Conservation (phyloP, 2,113 vertebrate species). For the Kryptolebias marmoratus region DNA sequence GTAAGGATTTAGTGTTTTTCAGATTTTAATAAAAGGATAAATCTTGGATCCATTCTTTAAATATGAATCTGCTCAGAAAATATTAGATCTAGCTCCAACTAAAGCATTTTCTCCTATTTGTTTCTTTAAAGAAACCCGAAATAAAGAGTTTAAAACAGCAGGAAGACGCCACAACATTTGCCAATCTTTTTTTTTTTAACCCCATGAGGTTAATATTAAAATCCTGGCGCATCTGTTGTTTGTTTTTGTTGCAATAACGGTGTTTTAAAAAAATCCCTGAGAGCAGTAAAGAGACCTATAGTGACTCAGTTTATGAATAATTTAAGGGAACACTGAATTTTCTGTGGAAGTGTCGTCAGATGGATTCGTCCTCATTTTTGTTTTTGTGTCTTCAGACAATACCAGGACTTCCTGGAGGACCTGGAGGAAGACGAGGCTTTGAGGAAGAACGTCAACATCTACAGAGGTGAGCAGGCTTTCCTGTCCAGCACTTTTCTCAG, state of each 20-base stretch:
- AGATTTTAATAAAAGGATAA: no score
- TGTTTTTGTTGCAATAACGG: background rate
- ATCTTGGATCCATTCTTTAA: no score
- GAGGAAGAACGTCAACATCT: constrained; percentile 97
- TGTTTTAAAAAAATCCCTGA: no score
- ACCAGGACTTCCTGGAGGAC: constrained; percentile 97
- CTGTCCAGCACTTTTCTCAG: background rate
- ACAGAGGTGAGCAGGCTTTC: constrained; percentile 82
- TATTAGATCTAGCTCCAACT: no score
- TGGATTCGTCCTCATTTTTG: constrained; percentile 1
- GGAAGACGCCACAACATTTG: no score
- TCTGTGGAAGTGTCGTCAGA: background rate
- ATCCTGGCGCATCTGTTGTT: background rate
- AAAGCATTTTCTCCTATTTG: no score
- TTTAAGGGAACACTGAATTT: constrained; percentile 5
- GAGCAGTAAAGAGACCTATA: no score
- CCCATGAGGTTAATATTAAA: background rate
- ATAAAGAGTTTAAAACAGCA: no score
- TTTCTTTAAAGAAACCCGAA: no score
- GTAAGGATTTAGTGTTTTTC: no score
- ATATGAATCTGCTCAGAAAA: no score
- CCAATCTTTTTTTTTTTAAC: no score
- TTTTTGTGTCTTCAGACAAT: constrained; percentile 83
- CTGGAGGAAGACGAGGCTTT: constrained; percentile 96
- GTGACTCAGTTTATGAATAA: background rate